Evolutionary conservation across 2,797 vertebrate species (phyloP).

Genomic region (Hippopotamyrus pictus): DNA sequence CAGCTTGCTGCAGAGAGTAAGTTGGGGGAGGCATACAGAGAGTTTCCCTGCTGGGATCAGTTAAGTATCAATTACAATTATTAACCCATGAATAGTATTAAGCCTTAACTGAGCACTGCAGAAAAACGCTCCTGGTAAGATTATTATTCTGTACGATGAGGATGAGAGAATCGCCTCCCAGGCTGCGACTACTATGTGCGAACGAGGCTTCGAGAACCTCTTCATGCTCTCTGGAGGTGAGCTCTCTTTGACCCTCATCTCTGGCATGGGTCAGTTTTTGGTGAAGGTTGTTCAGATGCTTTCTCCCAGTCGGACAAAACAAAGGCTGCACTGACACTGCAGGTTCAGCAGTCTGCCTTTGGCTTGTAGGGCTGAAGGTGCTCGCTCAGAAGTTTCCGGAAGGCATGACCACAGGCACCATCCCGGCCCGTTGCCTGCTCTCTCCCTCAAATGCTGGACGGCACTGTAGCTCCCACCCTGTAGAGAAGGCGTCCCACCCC

Average conservation of each 20-base stretch:
- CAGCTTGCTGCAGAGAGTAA: background rate
- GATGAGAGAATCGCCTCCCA: conserved; percentile 85
- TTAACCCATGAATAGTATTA: background rate
- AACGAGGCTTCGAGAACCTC: conserved; percentile 89
- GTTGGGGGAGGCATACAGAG: background rate
- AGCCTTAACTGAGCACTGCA: conserved; percentile 35
- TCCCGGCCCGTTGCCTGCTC: conserved; percentile 62
- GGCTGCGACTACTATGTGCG: conserved; percentile 85
- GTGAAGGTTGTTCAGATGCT: background rate
- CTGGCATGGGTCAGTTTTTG: background rate
- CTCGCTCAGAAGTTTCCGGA: conserved; percentile 81
- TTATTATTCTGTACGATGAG: conserved; percentile 89
- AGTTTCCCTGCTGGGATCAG: background rate
- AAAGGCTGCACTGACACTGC: background rate
- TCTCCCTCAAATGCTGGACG: conserved; percentile 8
- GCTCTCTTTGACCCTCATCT: conserved; percentile 1
- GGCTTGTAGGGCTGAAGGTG: conserved; percentile 77
- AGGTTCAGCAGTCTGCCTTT: background rate
- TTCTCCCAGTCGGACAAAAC: background rate
- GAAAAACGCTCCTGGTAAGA: conserved; percentile 84
- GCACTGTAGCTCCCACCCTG: conserved; percentile 26
- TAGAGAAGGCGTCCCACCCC: accelerated
- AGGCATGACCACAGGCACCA: conserved; percentile 72
- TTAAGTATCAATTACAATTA: background rate
- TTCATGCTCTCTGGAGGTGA: conserved; percentile 93